Evolutionary conservation across 2,797 vertebrate species (phyloP), one percentile per base, ranked within the genome.

Genomic region (Helostoma temminkii): DNA sequence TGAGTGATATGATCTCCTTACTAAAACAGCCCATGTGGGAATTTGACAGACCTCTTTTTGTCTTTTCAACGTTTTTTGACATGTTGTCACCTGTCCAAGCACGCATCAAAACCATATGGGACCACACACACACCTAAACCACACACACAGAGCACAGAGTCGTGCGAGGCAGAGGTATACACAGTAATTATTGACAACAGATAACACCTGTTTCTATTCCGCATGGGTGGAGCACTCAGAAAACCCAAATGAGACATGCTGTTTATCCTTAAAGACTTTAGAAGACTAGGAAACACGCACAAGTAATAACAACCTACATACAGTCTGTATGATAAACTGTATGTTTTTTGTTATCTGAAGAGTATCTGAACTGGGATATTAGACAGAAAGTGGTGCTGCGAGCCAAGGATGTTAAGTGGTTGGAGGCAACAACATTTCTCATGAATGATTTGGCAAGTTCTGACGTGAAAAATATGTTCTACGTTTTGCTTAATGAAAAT

Each of bases 61-160:
- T 43, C 62, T 61, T 69, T 73, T 76, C 58, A 66, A n/a, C n/a
- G 52, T 60, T 53, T 80, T 75, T 58, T 85, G 77, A 80, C 83
- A 77, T 83, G 87, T 79, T 87, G 82, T 89, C 81, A 89, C 89
- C 77, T 87, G 80, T 91, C 80, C 82, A 86, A 83, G 78, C 78
- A 75, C 26, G 37, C 53, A 87, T 88, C 71, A 74, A 78, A 82
- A 89, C 63, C 82, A 81, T 77, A 78, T 76, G 81, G 87, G 87
- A 84, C 71, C 80, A 79, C 87, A 81, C 78, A 82, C 70, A 75
- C 63, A 66, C 55, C 56, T 28, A 43, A 34, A 60, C 32, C 49
- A 67, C 56, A 61, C 42, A 64, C 67, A 76, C 60, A 47, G 6
- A n/a, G 39, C 24, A 46, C 25, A 66, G 21, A 71, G 9, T 63